Conservation (phyloP, 1,140 invertebrate genomes). For the Bombus pyrosoma region DNA sequence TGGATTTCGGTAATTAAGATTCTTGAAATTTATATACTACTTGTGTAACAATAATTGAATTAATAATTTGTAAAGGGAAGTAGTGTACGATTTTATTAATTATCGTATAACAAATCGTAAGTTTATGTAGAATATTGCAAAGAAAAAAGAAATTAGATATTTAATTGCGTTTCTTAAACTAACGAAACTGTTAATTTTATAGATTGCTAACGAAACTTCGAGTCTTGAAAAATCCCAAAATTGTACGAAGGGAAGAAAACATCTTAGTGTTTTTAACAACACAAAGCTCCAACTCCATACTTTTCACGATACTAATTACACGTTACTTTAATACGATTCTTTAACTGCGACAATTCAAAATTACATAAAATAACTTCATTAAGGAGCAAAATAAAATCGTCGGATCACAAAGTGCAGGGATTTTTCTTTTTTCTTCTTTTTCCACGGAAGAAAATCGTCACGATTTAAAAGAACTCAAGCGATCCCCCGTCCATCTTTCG, state of each 20-base stretch:
- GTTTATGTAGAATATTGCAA: no score
- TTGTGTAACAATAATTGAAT: no score
- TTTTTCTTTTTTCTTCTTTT: not conserved
- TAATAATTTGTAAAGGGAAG: no score
- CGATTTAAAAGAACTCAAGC: conserved; percentile 31
- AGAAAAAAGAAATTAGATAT: no score
- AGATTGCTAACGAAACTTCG: not conserved
- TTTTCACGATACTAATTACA: not conserved
- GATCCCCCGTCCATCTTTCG: conserved; percentile 17
- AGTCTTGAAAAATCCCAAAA: not conserved
- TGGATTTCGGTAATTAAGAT: no score
- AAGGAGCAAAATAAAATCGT: not conserved
- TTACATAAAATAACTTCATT: not conserved
- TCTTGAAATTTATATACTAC: no score
- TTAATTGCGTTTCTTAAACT: no score
- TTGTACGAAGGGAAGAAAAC: not conserved
- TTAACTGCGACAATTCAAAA: not conserved
- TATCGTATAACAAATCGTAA: no score
- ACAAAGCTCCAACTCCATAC: not conserved
- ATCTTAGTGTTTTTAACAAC: no score
- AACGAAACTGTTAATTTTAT: not conserved
- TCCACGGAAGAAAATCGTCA: not conserved
- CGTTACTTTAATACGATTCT: not conserved
- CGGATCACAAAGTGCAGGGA: not conserved
- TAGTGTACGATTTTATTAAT: no score